A percentile compares a stretch with the other conserved stretches of the same genome.
Evolutionary conservation across 1,140 invertebrate genomes (phyloP).

Genomic region (Halictus rubicundus): DNA sequence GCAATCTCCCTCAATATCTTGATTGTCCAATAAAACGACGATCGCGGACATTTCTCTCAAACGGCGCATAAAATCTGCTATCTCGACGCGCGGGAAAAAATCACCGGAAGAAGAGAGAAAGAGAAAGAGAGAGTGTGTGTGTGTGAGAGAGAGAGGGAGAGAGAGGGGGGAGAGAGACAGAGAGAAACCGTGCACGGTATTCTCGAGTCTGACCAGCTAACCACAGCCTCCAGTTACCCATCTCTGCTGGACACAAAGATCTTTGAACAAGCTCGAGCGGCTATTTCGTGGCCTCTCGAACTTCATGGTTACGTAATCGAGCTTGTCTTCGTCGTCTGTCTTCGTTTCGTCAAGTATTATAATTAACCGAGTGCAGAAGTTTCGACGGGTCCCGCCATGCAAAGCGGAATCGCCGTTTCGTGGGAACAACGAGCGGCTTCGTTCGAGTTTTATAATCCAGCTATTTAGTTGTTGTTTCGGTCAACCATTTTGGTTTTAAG

Average conservation of each 20-base stretch:
- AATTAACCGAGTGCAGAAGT: no score
- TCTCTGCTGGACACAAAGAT: conserved; percentile 3
- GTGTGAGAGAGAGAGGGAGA: conserved; percentile 15
- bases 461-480: no score
- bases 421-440: no score
- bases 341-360: neutral
- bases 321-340: neutral
- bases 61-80: conserved; percentile 34
- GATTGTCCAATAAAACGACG: conserved; percentile 46
- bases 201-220: conserved; percentile 22
- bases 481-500: no score
- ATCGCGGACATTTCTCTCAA: conserved; percentile 40
- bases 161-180: conserved; percentile 21
- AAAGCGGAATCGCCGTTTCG: no score
- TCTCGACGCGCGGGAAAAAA: conserved; percentile 21
- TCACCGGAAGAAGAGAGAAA: conserved; percentile 45
- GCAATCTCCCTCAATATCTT: conserved; percentile 25
- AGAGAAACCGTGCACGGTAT: conserved; percentile 4
- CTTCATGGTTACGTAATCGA: neutral
- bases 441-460: no score
- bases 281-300: neutral
- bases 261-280: neutral
- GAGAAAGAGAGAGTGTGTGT: no score
- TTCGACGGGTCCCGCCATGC: no score
- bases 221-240: conserved; percentile 24